Percentiles rank a stretch among this genome's conserved stretches.
Conservation (phyloP, 2,888 invertebrate genomes). For the Xestia rhomboidea region DNA sequence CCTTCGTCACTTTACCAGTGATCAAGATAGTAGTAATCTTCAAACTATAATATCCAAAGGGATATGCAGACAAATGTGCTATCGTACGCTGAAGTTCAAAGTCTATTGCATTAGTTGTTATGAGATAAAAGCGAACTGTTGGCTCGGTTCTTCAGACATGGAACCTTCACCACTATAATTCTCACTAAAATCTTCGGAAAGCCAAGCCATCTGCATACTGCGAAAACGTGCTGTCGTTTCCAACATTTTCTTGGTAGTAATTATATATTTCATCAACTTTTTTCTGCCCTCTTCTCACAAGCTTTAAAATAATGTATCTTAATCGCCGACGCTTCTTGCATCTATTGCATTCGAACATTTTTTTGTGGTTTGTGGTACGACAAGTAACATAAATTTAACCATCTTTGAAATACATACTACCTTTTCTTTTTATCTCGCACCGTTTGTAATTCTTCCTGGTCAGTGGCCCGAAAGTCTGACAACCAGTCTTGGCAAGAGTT, state of each 20-base stretch:
- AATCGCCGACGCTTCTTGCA: background rate
- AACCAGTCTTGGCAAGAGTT: background rate
- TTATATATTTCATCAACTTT: background rate
- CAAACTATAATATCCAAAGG: background rate
- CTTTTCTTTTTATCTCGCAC: background rate
- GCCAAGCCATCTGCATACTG: background rate
- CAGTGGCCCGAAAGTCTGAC: background rate
- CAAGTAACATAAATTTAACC: background rate
- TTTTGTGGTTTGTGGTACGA: background rate
- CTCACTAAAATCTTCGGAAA: background rate
- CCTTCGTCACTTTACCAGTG: background rate
- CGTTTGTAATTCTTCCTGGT: background rate
- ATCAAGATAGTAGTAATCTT: constrained; percentile 1
- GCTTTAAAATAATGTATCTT: background rate
- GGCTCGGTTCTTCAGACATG: background rate
- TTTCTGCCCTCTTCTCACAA: background rate
- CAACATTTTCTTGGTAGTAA: background rate
- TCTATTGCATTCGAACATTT: background rate
- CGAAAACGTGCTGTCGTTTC: background rate
- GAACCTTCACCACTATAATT: background rate
- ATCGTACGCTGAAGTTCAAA: background rate
- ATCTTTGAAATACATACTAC: background rate
- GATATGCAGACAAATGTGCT: background rate
- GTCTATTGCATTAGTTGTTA: background rate
- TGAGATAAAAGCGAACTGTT: background rate